A percentile compares a stretch with the other conserved stretches of the same genome.
phyloP scores from a whole-genome alignment of 2,113 vertebrate species.

The Eulemur macaco region DNA sequence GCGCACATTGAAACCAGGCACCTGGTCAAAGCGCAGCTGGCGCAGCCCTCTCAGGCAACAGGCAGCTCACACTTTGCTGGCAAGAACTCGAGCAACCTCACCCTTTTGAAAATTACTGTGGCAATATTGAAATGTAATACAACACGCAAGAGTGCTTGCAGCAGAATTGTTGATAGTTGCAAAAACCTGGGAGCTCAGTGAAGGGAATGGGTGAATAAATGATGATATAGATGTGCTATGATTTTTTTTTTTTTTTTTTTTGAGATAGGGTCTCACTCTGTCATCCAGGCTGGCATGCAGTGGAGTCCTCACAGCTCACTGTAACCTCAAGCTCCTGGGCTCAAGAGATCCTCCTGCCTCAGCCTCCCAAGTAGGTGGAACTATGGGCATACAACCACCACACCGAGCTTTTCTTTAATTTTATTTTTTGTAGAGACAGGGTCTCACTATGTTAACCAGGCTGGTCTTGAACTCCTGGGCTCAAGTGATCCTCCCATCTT shows the following conservation, averaged over 20 bases:
- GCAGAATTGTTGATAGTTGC: background rate
- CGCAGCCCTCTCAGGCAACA: background rate
- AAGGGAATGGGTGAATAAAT: background rate
- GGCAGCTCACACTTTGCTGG: background rate
- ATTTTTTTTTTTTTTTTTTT: background rate
- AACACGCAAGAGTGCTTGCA: background rate
- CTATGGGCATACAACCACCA: too few relatives aligned
- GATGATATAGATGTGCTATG: background rate
- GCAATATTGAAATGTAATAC: background rate
- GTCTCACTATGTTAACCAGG: too few relatives aligned
- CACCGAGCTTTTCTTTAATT: too few relatives aligned
- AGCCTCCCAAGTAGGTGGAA: background rate
- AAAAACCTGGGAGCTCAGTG: background rate
- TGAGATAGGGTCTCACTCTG: background rate
- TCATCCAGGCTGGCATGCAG: too few relatives aligned
- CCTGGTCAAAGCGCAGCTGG: background rate
- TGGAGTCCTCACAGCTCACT: background rate
- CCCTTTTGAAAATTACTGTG: background rate
- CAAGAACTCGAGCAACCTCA: background rate
- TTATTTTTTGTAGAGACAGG: too few relatives aligned
- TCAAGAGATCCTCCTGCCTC: background rate
- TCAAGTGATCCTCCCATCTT: too few relatives aligned
- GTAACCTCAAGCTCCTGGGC: background rate
- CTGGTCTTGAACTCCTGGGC: too few relatives aligned
- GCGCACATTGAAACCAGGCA: background rate